Base-by-base conservation (phyloP, 1,140 invertebrate genomes). In the Papilio machaon region DNA sequence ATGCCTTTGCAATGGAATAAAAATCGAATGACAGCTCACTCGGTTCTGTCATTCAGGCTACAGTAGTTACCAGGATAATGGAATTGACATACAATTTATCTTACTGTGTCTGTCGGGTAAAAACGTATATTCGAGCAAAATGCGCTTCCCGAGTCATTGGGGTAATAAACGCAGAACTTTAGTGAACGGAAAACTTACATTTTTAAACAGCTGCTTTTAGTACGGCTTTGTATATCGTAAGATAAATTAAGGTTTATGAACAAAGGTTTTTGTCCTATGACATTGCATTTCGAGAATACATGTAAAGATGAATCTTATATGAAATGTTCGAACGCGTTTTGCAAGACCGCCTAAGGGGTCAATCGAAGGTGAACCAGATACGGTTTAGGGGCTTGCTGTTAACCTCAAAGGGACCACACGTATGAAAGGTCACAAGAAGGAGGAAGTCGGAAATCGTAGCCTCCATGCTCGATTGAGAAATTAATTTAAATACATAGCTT, bases 341-440 rank as follows among this genome's bases (percentile, higher is more conserved):
- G 74, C 46, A 52, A 19, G 23, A 76, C 23, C 23, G n/a, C 74
- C 23, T 30, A 23, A 76, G 47, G 74, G 74, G 74, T 46, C 74
- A 47, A 13, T 23, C 47, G 74, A 76, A 76, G 74, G 74, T 76
- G 47, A 76, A 76, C 74, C 74, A 76, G 74, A 76, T 76, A 52
- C 74, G 6, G n/a, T 52, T 30, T 49, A 76, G 74, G 46, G 47
- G 47, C 74, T 13, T 30, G 47, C 46, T 23, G 74, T 52, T 74
- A 35, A 76, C 74, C 43, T 76, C 8, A 76, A 52, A 30, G 74
- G 46, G 74, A 76, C 73, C 73, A 49, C 47, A 76, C 47, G 74
- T 76, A 47, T 46, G 38, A 47, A 23, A 76, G 19, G 74, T 30
- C 23, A 23, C 8, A 19, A 15, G 73, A 19, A 46, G 38, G 30